Conservation (phyloP, 2,113 vertebrate genomes). For the Pomatostomus ruficeps region DNA sequence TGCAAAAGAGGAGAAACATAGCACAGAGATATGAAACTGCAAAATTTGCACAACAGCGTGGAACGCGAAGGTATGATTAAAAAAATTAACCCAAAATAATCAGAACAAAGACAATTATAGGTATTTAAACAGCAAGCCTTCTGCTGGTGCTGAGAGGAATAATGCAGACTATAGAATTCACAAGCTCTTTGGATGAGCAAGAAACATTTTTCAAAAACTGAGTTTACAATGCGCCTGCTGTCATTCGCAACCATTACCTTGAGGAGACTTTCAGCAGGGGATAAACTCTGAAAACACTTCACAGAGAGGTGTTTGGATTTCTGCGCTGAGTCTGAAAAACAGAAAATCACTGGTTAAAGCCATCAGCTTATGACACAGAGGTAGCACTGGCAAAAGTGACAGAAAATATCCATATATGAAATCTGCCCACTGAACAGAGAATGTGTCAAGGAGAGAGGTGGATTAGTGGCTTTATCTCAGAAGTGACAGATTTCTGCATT, state of each 20-base stretch:
- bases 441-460: slow-evolving; percentile 56
- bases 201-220: slow-evolving; percentile 23
- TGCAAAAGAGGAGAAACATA: not conserved
- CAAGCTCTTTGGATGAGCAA: slow-evolving; percentile 3
- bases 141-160: not conserved
- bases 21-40: not conserved
- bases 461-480: slow-evolving; percentile 74
- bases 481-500: slow-evolving; percentile 73
- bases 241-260: slow-evolving; percentile 68
- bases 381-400: slow-evolving; percentile 56
- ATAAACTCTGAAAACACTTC: slow-evolving; percentile 59
- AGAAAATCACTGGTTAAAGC: slow-evolving; percentile 70
- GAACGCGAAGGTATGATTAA: not conserved
- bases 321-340: slow-evolving; percentile 67
- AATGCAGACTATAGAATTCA: not conserved
- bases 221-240: not conserved
- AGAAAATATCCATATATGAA: slow-evolving; percentile 63
- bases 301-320: slow-evolving; percentile 29
- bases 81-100: not conserved
- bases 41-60: not conserved
- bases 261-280: slow-evolving; percentile 51
- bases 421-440: slow-evolving; percentile 62
- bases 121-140: not conserved
- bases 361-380: slow-evolving; percentile 73
- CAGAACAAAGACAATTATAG: not conserved